Percentiles rank a stretch among this genome's conserved stretches.
These are phyloP conservation scores for Pachymerium ferrugineum DNA, from an alignment of 2,888 invertebrate species.

Conservation along the genomic window DNA sequence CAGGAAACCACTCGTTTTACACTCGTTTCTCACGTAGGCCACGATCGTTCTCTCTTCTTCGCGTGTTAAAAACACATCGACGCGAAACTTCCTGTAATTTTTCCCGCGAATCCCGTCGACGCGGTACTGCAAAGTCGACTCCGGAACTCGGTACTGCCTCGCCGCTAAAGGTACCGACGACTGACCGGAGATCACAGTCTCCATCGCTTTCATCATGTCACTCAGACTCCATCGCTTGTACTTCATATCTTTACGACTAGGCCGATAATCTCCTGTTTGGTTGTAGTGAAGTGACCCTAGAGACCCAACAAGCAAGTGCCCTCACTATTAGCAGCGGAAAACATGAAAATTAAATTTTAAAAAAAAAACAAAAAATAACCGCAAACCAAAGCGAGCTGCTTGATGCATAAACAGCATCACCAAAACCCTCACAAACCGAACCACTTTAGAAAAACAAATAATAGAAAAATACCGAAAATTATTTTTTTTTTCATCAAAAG, in stretches of 20 bases:
- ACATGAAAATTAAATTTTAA: background rate
- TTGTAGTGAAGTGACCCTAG: constrained; percentile 19
- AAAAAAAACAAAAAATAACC: background rate
- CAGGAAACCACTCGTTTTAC: background rate
- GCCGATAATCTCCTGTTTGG: constrained; percentile 25
- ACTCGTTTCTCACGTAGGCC: background rate
- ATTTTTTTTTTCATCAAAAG: background rate
- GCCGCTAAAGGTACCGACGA: constrained; percentile 27
- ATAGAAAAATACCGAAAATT: background rate
- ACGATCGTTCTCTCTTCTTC: constrained; percentile 30
- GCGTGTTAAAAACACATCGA: constrained; percentile 31
- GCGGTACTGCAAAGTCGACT: constrained; percentile 32
- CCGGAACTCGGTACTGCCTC: constrained; percentile 28
- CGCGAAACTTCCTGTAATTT: constrained; percentile 32
- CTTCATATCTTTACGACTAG: constrained; percentile 32
- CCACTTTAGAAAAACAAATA: background rate
- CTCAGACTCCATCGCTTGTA: constrained; percentile 32
- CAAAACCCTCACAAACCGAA: background rate
- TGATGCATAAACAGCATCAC: constrained; percentile 16
- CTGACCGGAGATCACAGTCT: constrained; percentile 28
- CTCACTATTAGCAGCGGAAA: constrained; percentile 9
- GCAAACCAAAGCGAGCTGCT: constrained; percentile 16
- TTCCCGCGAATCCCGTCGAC: constrained; percentile 33
- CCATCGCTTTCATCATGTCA: constrained; percentile 34
- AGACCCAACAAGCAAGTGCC: constrained; percentile 6